phyloP scores from a whole-genome alignment of 1,140 invertebrate genomes.

The Acromyrmex echinatior region DNA sequence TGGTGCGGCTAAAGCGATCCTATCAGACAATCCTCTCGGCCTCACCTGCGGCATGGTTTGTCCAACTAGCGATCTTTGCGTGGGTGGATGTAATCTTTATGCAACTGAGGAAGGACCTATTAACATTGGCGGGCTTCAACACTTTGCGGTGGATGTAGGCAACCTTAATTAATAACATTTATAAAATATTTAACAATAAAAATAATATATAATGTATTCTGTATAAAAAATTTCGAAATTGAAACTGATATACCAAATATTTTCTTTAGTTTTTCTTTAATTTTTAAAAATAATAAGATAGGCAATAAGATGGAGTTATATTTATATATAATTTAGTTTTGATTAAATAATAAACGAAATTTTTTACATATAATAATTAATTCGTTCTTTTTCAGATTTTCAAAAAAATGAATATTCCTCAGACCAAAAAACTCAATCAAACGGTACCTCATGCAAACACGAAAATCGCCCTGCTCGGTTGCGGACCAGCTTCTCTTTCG shows the following conservation, averaged over 20 bases:
- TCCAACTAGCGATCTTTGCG: constrained; percentile 98
- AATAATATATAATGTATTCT: neutral
- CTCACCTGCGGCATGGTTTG: constrained; percentile 99
- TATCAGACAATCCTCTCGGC: constrained; percentile 98
- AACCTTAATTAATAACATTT: constrained; percentile 3
- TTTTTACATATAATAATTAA: constrained; percentile 5
- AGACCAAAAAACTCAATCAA: constrained; percentile 92
- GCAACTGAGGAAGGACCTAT: constrained; percentile 98
- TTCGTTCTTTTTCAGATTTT: constrained; percentile 90
- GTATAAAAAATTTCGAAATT: neutral
- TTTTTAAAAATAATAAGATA: neutral
- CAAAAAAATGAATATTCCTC: constrained; percentile 96
- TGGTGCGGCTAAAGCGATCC: constrained; percentile 98
- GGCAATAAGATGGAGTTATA: too few relatives aligned
- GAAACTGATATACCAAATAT: neutral
- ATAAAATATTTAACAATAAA: constrained; percentile 24
- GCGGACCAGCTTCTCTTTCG: constrained; percentile 98
- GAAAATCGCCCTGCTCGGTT: constrained; percentile 96
- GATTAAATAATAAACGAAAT: neutral
- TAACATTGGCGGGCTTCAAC: constrained; percentile 99
- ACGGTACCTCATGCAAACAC: constrained; percentile 88
- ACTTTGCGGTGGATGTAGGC: constrained; percentile 97
- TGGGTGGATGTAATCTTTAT: constrained; percentile 98
- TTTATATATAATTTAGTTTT: too few relatives aligned
- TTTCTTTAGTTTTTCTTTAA: constrained; percentile 1